Percentiles rank a stretch among this genome's conserved stretches.
Conservation (phyloP, 1,140 invertebrate genomes). For the Grapholita molesta region DNA sequence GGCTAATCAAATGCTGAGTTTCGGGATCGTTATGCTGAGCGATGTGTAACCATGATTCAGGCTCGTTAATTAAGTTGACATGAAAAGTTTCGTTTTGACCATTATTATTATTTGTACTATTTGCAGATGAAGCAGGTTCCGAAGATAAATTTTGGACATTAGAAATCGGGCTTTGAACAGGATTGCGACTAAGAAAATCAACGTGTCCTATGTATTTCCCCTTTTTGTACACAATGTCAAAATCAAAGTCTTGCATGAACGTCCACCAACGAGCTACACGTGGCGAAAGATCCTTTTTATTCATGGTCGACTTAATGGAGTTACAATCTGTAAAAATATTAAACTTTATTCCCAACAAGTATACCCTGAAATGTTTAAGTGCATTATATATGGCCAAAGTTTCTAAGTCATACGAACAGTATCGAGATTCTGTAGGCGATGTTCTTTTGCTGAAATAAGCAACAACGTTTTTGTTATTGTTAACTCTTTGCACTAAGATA, state of each 20-base stretch:
- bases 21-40: slow-evolving; percentile 35
- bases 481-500: slow-evolving; percentile 35
- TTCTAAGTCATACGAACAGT: slow-evolving; percentile 41
- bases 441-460: slow-evolving; percentile 43
- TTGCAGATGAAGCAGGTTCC: not conserved
- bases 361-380: slow-evolving; percentile 34
- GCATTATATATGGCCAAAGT: slow-evolving; percentile 35
- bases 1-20: slow-evolving; percentile 25
- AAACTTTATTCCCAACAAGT: slow-evolving; percentile 30
- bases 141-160: not conserved
- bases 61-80: slow-evolving; percentile 16
- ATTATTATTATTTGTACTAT: not conserved
- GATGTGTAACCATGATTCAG: slow-evolving; percentile 34
- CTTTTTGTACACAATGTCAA: slow-evolving; percentile 58
- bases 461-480: slow-evolving; percentile 27
- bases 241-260: slow-evolving; percentile 55
- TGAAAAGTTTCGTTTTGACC: not conserved
- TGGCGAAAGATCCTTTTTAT: slow-evolving; percentile 53
- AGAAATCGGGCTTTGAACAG: slow-evolving; percentile 4
- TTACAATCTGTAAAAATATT: slow-evolving; percentile 42
- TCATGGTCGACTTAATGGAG: slow-evolving; percentile 48
- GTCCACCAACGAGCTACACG: slow-evolving; percentile 57
- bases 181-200: slow-evolving; percentile 55
- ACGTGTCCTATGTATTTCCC: slow-evolving; percentile 46
- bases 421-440: slow-evolving; percentile 32